Base-by-base conservation (phyloP, 2,113 vertebrate species). In the Forbesichthys papilliferus region DNA sequence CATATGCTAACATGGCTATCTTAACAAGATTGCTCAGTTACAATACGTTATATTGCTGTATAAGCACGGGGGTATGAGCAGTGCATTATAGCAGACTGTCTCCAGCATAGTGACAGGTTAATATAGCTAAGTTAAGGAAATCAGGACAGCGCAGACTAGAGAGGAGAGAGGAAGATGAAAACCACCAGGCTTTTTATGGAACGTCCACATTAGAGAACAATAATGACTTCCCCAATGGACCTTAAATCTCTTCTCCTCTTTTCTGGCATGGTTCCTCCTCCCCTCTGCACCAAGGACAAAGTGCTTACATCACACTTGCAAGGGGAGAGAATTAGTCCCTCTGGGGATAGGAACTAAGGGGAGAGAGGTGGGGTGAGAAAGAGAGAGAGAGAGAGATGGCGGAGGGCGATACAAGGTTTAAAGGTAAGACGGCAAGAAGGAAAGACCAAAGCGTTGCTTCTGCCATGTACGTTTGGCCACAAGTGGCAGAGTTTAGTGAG, bases 321-420 rank as follows among this genome's bases (percentile, higher is more conserved):
- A 33, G 34, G n/a, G 16, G 65, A 80, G 71, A 73, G 58, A 73
- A 73, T 69, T 65, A 56, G 27, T 48, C 62, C 69, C 87, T 80
- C 86, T 78, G 56, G 86, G 84, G 87, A 86, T 64, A 54, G 42
- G 72, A 85, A 87, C 82, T 86, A 85, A 54, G 81, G 87, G 80
- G 80, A 85, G 81, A 88, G 63, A 77, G 75, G 73, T n/a, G 80
- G 53, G 68, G 71, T 57, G 70, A 71, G 61, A 79, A 68, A 82
- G 81, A 83, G 2, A 59, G 74, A 61, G 68, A 73, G 61, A 9
- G 75, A 64, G 75, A 61, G 53, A 8, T 6, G 36, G 36, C 1
- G 77, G 61, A 84, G 77, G 81, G 79, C 78, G 82, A 77, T 73
- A n/a, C 7, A 16, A 5, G 80, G 85, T 84, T 84, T 80, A 14